Percentiles rank a stretch among this genome's conserved stretches.
These are phyloP conservation scores for Gymnosoma rotundatum DNA, from an alignment of 2,888 invertebrate genomes.

Conservation along the genomic window DNA sequence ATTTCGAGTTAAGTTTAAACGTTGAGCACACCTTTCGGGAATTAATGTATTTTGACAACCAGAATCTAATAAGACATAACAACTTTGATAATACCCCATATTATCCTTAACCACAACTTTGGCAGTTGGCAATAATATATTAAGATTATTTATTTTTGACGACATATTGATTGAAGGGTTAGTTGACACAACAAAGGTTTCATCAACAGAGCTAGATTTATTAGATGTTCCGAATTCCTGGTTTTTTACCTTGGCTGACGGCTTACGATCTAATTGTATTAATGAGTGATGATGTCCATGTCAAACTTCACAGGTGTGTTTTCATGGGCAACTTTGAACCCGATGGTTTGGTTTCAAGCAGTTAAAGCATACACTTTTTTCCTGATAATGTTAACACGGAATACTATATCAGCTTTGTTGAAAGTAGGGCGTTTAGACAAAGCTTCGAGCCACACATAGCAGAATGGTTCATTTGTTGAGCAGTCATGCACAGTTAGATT, in stretches of 20 bases:
- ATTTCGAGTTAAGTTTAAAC: not conserved
- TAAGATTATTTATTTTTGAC: not conserved
- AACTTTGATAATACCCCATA: not conserved
- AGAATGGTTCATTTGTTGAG: no score
- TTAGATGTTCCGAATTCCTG: no score
- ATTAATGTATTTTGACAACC: conserved; percentile 6
- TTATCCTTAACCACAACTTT: not conserved
- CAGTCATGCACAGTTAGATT: no score
- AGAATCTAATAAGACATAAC: not conserved
- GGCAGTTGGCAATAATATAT: not conserved
- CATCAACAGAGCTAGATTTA: not conserved
- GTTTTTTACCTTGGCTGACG: not conserved
- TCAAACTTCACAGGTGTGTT: not conserved
- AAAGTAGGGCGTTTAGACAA: no score
- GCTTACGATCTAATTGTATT: not conserved
- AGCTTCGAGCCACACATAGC: no score
- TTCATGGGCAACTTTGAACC: not conserved
- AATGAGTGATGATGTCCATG: not conserved
- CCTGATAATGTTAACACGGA: not conserved
- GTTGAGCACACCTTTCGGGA: not conserved
- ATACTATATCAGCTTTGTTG: not conserved
- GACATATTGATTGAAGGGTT: not conserved
- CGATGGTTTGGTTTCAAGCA: not conserved
- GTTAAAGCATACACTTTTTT: not conserved
- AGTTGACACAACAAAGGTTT: not conserved